Evolutionary conservation across 2,113 vertebrate genomes (phyloP).

Genomic region (Grus americana): DNA sequence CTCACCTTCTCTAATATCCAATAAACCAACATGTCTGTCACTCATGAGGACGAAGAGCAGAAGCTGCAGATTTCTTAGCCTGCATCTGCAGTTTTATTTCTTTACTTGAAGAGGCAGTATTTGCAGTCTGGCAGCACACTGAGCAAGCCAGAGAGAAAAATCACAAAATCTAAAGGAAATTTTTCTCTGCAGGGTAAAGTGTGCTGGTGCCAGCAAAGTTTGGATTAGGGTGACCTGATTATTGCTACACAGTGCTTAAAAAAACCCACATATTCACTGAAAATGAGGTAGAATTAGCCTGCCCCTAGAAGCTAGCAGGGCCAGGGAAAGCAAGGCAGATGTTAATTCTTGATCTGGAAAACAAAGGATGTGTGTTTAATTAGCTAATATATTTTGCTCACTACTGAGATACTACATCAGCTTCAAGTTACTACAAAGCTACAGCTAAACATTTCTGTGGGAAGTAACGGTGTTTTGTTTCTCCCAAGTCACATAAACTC

Average conservation of each 20-base stretch:
- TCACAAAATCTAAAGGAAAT: neutral
- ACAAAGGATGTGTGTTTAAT: neutral
- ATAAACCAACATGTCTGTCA: neutral
- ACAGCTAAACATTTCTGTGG: neutral
- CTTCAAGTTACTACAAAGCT: neutral
- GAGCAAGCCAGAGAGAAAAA: neutral
- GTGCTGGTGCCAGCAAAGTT: neutral
- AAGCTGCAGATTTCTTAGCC: neutral
- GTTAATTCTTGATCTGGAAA: neutral
- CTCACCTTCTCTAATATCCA: neutral
- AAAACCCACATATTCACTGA: neutral
- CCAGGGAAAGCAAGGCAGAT: neutral
- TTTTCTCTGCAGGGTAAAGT: neutral
- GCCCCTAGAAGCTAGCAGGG: neutral
- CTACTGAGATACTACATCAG: neutral
- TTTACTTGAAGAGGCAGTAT: neutral
- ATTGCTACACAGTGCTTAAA: neutral
- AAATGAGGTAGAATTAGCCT: neutral
- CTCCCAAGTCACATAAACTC: neutral
- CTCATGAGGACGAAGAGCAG: neutral
- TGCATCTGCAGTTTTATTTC: neutral
- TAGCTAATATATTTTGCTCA: neutral
- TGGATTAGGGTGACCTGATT: neutral
- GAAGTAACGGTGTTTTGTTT: neutral
- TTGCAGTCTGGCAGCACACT: neutral